Percentiles rank a stretch among this genome's conserved stretches.
Conservation (phyloP, 2,113 vertebrate species). For the Phainopepla nitens region DNA sequence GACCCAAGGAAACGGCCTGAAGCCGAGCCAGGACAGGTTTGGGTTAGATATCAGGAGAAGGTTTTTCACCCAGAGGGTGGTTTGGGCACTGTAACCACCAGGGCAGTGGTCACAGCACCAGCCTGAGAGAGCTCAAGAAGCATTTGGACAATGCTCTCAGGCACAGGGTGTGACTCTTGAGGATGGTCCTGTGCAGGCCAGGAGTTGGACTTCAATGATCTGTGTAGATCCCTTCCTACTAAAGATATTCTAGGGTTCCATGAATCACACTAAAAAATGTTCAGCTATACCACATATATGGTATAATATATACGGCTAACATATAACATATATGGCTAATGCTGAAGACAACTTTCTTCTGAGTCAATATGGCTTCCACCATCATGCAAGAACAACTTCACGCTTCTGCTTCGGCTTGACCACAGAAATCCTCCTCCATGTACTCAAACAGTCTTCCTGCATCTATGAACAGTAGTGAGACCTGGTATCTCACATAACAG, state of each 20-base stretch:
- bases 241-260: not conserved
- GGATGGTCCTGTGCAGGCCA: not conserved
- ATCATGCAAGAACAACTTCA: not conserved
- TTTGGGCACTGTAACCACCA: not conserved
- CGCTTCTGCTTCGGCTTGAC: not conserved
- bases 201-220: accelerated
- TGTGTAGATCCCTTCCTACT: not conserved
- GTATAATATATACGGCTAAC: too few species aligned
- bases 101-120: not conserved
- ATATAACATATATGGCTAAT: not conserved
- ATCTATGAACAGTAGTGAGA: not conserved
- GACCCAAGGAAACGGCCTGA: accelerated
- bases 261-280: not conserved
- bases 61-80: not conserved
- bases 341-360: not conserved
- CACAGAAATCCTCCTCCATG: not conserved
- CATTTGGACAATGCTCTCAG: not conserved
- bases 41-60: not conserved
- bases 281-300: not conserved
- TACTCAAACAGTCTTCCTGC: not conserved
- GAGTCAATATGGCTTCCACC: not conserved
- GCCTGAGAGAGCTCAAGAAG: not conserved
- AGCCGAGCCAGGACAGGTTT: not conserved
- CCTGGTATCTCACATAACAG: not conserved
- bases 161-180: not conserved